Percentiles rank a stretch among this genome's conserved stretches.
Evolutionary conservation across 2,888 invertebrate species (phyloP).

Genomic region (Cantharis nigra): DNA sequence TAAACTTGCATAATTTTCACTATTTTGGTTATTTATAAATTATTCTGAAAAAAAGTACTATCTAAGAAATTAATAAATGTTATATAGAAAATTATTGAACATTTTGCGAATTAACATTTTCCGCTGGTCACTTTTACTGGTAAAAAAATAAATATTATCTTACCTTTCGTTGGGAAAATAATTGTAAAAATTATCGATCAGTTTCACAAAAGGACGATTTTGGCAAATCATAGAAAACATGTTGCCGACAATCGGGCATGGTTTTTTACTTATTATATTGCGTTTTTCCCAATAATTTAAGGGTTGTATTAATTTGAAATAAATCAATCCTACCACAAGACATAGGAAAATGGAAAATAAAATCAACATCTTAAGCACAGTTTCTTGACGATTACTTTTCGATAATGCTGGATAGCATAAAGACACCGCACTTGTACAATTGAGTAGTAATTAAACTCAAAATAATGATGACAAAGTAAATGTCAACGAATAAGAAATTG

Average conservation of each 20-base stretch:
- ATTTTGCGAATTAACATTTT: too few species aligned
- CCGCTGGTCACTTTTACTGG: too few species aligned
- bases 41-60: too few species aligned
- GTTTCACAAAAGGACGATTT: background rate
- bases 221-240: background rate
- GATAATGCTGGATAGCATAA: background rate
- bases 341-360: background rate
- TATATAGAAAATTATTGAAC: too few species aligned
- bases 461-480: too few species aligned
- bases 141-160: background rate
- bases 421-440: background rate
- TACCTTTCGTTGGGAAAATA: slow-evolving; percentile 2
- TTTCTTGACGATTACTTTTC: background rate
- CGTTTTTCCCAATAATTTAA: slow-evolving; percentile 12
- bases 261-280: slow-evolving; percentile 16
- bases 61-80: too few species aligned
- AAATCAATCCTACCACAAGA: background rate
- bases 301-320: background rate
- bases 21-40: too few species aligned
- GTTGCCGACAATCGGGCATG: slow-evolving; percentile 23
- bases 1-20: too few species aligned
- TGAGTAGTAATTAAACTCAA: background rate
- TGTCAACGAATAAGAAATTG: too few species aligned
- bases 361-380: background rate
- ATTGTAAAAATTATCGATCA: slow-evolving; percentile 2